A percentile compares a stretch with the other conserved stretches of the same genome.
phyloP scores from a whole-genome alignment of 2,888 invertebrate species.

The Mylabris sibirica region DNA sequence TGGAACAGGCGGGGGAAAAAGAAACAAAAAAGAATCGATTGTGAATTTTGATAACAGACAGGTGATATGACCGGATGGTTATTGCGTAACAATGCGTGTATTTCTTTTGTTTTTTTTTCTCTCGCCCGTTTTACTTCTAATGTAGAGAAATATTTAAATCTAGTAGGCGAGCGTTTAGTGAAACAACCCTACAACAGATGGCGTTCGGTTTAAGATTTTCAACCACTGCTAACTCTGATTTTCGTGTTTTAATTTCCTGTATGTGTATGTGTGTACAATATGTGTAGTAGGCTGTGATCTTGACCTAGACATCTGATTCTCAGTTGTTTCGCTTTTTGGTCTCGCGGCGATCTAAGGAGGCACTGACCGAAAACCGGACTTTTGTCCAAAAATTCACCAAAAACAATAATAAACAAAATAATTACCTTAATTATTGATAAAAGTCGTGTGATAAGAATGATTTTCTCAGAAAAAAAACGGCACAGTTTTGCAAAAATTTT shows the following conservation, averaged over 20 bases:
- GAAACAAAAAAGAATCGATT: background rate
- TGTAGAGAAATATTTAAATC: background rate
- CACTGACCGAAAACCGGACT: background rate
- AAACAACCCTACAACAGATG: constrained; percentile 10
- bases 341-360: background rate
- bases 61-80: no score
- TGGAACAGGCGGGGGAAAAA: background rate
- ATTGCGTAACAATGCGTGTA: no score
- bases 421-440: background rate
- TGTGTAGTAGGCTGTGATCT: constrained; percentile 11
- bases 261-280: background rate
- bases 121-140: no score
- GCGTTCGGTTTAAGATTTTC: background rate
- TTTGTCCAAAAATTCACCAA: background rate
- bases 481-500: no score
- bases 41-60: no score
- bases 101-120: no score
- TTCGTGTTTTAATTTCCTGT: background rate
- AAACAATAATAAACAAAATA: background rate
- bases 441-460: no score
- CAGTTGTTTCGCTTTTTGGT: constrained; percentile 16
- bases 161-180: background rate
- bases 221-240: background rate
- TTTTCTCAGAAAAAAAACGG: no score
- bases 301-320: constrained; percentile 31